Evolutionary conservation across 37 sponge, comb jelly and placozoan species (phyloP), one percentile per base, ranked within the genome.

Genomic region (Spongilla lacustris): DNA sequence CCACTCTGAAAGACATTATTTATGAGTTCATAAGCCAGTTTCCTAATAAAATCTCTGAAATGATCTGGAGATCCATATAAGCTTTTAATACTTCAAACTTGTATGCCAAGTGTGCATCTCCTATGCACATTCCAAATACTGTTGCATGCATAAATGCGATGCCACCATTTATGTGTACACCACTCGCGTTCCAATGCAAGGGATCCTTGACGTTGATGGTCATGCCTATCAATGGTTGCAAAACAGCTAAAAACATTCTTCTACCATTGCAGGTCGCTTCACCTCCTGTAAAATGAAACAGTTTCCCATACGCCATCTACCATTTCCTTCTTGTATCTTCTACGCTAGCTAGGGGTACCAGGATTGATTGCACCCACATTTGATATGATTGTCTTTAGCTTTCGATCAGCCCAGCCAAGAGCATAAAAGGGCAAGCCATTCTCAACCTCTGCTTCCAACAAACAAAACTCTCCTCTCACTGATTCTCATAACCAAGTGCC

Each of bases 21-120:
- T 58, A 58, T 58, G 58, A 58, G 58, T 58, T 58, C 58, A 58
- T 58, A 58, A 58, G 58, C 58, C 58, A 58, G 58, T 58, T 58
- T 58, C 58, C 58, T 17, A 58, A 58, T 58, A 58, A 10, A 58
- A 58, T 58, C 19, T 58, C 58, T 58, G 58, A 58, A 58, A 58
- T 58, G 58, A 58, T 58, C 58, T 58, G 58, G 58, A 58, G 58
- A 58, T 58, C 58, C 58, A 58, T 58, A 58, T 58, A 58, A 58
- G 58, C 58, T 58, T 58, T 17, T 58, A 13, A 8, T 58, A 58
- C 58, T 58, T 58, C 58, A 58, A 58, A 58, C 58, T 58, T 58
- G 58, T 58, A 58, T 58, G 58, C 58, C 58, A 58, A 58, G 58
- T 58, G 11, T 58, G 58, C 58, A 58, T 58, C 58, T 58, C 4